Percentiles rank a stretch among this genome's conserved stretches.
phyloP scores from a whole-genome alignment of 2,113 vertebrate genomes.

The Austrofundulus limnaeus region DNA sequence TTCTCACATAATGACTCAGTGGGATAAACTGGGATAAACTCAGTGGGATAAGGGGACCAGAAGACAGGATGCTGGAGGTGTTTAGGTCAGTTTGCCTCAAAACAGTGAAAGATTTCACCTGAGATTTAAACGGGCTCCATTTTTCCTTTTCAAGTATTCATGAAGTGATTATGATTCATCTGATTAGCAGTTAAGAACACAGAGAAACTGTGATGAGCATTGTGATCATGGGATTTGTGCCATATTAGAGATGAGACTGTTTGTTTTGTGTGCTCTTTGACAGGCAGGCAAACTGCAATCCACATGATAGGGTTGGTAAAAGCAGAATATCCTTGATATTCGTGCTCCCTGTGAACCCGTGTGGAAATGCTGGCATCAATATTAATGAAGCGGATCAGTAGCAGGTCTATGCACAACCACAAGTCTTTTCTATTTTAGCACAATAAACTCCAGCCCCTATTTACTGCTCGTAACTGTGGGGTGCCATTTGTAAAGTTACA shows the following conservation, averaged over 20 bases:
- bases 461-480: slow-evolving; percentile 31
- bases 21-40: not conserved
- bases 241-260: slow-evolving; percentile 46
- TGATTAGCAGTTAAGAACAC: slow-evolving; percentile 49
- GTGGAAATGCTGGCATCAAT: slow-evolving; percentile 42
- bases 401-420: not conserved
- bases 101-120: slow-evolving; percentile 33
- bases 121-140: slow-evolving; percentile 28
- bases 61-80: not conserved
- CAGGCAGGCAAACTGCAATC: slow-evolving; percentile 33
- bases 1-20: slow-evolving; percentile 1
- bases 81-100: slow-evolving; percentile 51
- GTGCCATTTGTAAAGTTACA: too few relatives aligned
- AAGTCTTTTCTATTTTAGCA: slow-evolving; percentile 13
- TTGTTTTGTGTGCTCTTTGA: slow-evolving; percentile 17
- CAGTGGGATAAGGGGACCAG: not conserved
- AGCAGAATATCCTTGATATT: slow-evolving; percentile 53
- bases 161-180: slow-evolving; percentile 61
- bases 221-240: slow-evolving; percentile 59
- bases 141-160: slow-evolving; percentile 54
- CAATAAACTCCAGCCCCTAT: slow-evolving; percentile 26
- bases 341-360: slow-evolving; percentile 30
- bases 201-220: slow-evolving; percentile 56
- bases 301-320: slow-evolving; percentile 29
- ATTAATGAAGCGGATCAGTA: slow-evolving; percentile 55